Base-by-base conservation (phyloP, 2,888 invertebrate genomes). In the Erebia ligea region DNA sequence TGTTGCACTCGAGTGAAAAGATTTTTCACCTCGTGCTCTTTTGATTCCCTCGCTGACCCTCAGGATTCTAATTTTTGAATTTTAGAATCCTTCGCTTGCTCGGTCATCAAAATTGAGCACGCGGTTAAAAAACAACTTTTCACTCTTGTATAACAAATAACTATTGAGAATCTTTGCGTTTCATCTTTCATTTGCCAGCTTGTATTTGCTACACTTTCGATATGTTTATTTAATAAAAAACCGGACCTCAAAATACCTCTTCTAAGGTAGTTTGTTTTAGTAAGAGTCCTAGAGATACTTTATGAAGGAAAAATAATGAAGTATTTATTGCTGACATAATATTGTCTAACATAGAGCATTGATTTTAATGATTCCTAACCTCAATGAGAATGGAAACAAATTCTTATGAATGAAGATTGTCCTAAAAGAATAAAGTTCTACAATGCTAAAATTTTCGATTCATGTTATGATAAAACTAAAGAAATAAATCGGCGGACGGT, bases 291-390 rank as follows among this genome's bases (percentile, higher is more conserved):
- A 17, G 10, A 19, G 2, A 45, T 25, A 17, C 11, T 69, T 72
- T 64, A 82, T 79, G 88, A 89, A 88, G 88, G 88, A 89, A 89
- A 88, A 88, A 77, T 87, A 88, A 89, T 83, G 77, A 82, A 81
- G 81, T 73, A 66, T 70, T 74, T 75, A 74, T 71, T 76, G 76
- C 73, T 72, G 74, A 67, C 70, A 75, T 77, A 76, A 75, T 77
- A 76, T 74, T 76, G 77, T 76, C 77, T 77, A 76, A 72, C 71
- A 74, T 34, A 72, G 74, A 73, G 73, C 73, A 68, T 74, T 71
- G 73, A 71, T 73, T 75, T 73, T 61, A 62, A 73, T 73, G 73
- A 73, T 72, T 70, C 71, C 72, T 73, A 75, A 73, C 58, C 68
- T 69, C 67, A 70, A 73, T 59, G 71, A 75, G 66, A 70, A 71